These are phyloP conservation scores for Gymnocheta viridis DNA, from an alignment of 2,888 invertebrate species.

Conservation along the genomic window DNA sequence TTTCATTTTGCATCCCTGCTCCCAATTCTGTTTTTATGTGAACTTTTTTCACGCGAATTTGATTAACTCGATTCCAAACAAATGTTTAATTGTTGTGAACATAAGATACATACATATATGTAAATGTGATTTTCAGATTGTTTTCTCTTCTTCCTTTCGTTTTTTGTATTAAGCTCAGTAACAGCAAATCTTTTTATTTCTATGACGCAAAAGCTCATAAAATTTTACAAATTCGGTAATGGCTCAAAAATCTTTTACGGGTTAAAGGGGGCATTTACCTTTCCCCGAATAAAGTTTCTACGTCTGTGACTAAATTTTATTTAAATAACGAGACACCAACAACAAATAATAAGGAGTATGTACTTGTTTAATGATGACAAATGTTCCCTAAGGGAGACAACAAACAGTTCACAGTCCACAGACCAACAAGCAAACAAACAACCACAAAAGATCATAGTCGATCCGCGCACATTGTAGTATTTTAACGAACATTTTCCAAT, in stretches of 20 bases:
- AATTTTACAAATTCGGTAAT: not conserved
- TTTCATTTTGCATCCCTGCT: no score
- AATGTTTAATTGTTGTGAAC: no score
- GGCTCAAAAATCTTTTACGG: not conserved
- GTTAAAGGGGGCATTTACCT: accelerated
- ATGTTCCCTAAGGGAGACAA: constrained; percentile 60
- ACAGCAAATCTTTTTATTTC: not conserved
- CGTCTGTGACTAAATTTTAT: not conserved
- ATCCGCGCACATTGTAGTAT: not conserved
- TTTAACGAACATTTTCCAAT: constrained; percentile 1
- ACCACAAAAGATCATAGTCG: not conserved
- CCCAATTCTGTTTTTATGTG: no score
- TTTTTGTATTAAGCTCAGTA: not conserved
- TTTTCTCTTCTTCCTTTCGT: not conserved
- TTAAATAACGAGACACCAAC: not conserved
- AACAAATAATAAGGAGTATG: constrained; percentile 40
- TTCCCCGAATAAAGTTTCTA: not conserved
- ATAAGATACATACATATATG: no score
- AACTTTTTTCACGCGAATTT: no score
- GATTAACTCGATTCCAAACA: no score
- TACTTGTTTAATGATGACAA: constrained; percentile 63
- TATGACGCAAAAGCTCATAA: not conserved
- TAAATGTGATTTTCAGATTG: not conserved
- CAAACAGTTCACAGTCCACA: not conserved
- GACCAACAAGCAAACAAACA: not conserved